phyloP scores from a whole-genome alignment of 2,797 vertebrate species.

The Rhyacichthys aspro region DNA sequence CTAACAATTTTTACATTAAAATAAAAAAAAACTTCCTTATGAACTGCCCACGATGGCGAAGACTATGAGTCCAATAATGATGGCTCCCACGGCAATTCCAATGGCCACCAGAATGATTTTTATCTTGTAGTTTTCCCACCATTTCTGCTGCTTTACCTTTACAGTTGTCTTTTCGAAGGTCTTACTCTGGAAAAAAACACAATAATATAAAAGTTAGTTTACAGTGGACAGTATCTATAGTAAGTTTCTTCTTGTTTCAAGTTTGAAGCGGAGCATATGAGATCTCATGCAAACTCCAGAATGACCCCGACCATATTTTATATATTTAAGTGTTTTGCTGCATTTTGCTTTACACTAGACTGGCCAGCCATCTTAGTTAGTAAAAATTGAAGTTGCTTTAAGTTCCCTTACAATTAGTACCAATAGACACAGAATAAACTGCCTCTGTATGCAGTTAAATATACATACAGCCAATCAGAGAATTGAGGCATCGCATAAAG shows the following conservation, averaged over 20 bases:
- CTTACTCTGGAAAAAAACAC: constrained; percentile 62
- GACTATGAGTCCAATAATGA: constrained; percentile 67
- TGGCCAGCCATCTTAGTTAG: too few species aligned
- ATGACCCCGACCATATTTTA: too few species aligned
- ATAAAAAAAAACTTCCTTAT: background rate
- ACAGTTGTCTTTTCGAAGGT: constrained; percentile 71
- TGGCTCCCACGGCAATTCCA: constrained; percentile 2
- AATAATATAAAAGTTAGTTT: background rate
- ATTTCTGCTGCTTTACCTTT: constrained; percentile 73
- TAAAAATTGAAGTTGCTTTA: too few species aligned
- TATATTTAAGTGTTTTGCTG: too few species aligned
- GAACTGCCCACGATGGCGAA: background rate
- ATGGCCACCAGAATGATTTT: constrained; percentile 59
- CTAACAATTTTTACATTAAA: background rate
- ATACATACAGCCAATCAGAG: too few species aligned
- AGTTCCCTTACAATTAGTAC: too few species aligned
- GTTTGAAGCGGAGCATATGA: too few species aligned
- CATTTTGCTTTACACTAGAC: too few species aligned
- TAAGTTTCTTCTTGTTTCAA: background rate
- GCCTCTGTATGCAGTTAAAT: too few species aligned
- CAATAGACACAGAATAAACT: background rate
- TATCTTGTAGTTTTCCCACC: constrained; percentile 70
- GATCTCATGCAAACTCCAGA: too few species aligned
- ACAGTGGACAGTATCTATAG: background rate
- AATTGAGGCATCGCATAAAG: too few species aligned